Evolutionary conservation across 2,797 vertebrate species (phyloP), one percentile per base, ranked within the genome.

Genomic region (Synaphobranchus kaupii): DNA sequence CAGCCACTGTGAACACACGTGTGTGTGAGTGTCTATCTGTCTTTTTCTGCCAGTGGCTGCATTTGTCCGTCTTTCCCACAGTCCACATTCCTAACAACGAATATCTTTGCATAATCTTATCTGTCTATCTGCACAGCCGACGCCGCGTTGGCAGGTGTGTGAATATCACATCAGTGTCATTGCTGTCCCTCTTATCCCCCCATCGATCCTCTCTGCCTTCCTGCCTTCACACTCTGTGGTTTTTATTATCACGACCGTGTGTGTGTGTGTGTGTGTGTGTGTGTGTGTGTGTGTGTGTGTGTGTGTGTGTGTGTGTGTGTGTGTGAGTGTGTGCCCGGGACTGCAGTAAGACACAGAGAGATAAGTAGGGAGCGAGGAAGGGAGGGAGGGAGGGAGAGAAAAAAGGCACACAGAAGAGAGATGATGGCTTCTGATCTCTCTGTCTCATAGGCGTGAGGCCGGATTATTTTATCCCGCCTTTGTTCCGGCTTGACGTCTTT

Each of bases 251-350:
- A 84, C 85, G 87, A 92, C 93, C 92, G 91, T 94, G 93, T 93
- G 94, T 95, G 96, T 91, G 95, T 94, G 94, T 93, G 94, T 95
- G 96, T 91, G 95, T n/a, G 91, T 94, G 93, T 93, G 94, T 95
- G 96, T 91, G 95, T 94, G 94, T 93, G 94, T 95, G 96, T 91
- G 91, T 94, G 93, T 93, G 94, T 95, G 96, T 91, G 95, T 94
- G 94, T 93, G 94, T 95, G 96, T 91, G 95, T n/a, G 91, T 94
- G 93, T 93, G 94, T 95, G 96, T 91, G 95, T 94, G 94, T 93
- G 94, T 95, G 96, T 91, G 95, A n/a, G 94, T 94, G 94, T 95
- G 92, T 94, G 94, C 95, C 94, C 93, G 84, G 93, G 93, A 94
- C 93, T 94, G 90, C 92, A 94, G 88, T 90, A 88, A 15, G 85